Evolutionary conservation across 2,888 invertebrate species (phyloP), one percentile per base, ranked within the genome.

Genomic region (Mythimna vitellina): DNA sequence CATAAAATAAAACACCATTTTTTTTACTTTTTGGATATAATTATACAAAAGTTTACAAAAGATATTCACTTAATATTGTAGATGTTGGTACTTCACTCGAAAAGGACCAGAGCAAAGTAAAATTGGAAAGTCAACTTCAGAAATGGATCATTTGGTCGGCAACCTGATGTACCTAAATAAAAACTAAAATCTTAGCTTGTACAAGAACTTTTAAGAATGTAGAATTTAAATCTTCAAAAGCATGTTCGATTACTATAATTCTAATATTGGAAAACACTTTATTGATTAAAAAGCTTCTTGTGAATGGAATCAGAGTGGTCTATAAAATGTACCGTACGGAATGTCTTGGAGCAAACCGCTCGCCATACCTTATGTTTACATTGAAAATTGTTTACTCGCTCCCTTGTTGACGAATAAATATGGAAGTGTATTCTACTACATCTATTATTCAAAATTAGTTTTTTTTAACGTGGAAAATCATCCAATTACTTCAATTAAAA

Each of bases 251-350:
- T 17, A 22, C 14, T 49, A 46, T 57, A 22, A 58, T 65, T 75
- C 62, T 78, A 76, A 75, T 65, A 80, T 65, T 69, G 58, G 29
- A 80, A 42, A 58, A 80, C 38, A 54, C 42, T 62, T 80, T 75
- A 10, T 46, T n/a, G 74, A 68, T 29, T 14, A 63, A 58, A 65
- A 58, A 54, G 53, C 46, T 69, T 56, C 5, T 14, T 25, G 42
- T 69, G 62, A 75, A 60, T 76, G 35, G n/a, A 80, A 22, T 66
- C 69, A 65, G 8, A 69, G 65, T 73, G 53, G 63, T 60, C 29
- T 51, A 64, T 77, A 74, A 67, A 66, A 74, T 58, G 32, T 58
- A 35, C 17, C 4, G 29, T 17, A 64, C n/a, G 22, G 54, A 46
- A 12, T 17, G 51, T n/a, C 49, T 57, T 51, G 0, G 25, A 35